Conservation (phyloP, 2,797 vertebrate genomes). For the Sphaeramia orbicularis region DNA sequence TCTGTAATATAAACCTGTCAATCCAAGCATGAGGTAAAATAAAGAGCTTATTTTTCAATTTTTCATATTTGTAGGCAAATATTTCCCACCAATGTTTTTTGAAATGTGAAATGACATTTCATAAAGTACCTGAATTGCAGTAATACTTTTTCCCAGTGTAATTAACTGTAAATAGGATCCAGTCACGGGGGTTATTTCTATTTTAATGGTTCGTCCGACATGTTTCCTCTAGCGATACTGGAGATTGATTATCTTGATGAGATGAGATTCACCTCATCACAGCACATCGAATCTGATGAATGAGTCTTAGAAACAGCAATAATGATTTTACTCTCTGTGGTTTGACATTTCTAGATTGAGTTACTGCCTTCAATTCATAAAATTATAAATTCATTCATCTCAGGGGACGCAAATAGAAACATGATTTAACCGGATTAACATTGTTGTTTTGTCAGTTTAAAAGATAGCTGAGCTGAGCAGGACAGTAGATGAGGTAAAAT, state of each 20-base stretch:
- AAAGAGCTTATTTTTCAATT: not conserved
- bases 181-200: not conserved
- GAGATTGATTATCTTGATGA: slow-evolving; percentile 3
- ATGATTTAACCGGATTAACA: slow-evolving; percentile 14
- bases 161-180: too few species aligned
- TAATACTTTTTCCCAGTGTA: too few species aligned
- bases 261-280: slow-evolving; percentile 8
- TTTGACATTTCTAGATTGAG: slow-evolving; percentile 25
- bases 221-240: not conserved
- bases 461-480: not conserved
- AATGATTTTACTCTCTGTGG: slow-evolving; percentile 11
- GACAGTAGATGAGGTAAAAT: not conserved
- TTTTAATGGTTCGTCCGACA: slow-evolving; percentile 7
- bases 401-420: slow-evolving; percentile 24
- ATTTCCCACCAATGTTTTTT: not conserved
- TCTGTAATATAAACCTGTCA: slow-evolving; percentile 8
- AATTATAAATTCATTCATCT: slow-evolving; percentile 24
- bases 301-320: slow-evolving; percentile 10
- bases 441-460: not conserved
- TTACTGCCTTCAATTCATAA: slow-evolving; percentile 12
- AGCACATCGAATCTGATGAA: not conserved
- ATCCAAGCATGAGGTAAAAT: not conserved
- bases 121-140: too few species aligned
- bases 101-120: too few species aligned
- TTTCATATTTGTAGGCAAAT: not conserved